Evolutionary conservation across 2,888 invertebrate genomes (phyloP), one percentile per base, ranked within the genome.

Genomic region (Aleiodes leptofemur): DNA sequence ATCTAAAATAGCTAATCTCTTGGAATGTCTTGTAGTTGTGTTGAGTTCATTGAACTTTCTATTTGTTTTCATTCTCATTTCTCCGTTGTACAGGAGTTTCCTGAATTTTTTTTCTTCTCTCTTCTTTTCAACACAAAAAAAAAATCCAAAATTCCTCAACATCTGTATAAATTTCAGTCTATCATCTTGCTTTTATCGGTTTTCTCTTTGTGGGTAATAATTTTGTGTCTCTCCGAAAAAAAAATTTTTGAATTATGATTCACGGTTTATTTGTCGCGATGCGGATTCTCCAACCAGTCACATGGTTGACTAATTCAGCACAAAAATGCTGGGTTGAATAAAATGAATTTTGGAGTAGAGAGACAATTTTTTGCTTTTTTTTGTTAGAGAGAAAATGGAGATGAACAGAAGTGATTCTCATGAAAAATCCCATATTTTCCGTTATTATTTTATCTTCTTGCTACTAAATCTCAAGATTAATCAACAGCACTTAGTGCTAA

Each of bases 281-380:
- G 59, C 80, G 80, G 80, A 73, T 80, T 78, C 79, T 59, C 79
- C 79, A 75, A 69, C 69, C 74, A 80, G 80, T 81, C 82, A 81
- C 77, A 78, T 73, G 38, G 77, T 79, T 80, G 83, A 83, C 78
- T 83, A 83, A 82, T 82, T 79, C 55, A 51, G 23, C 69, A 14
- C 29, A 51, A 51, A 69, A 23, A 23, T 23, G 23, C 23, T 23
- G 23, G 23, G 23, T 23, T 23, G 23, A 23, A 23, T 23, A 23
- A 23, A 23, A 23, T 1, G 23, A 23, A 14, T 69, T 9, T 16
- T 29, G 23, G 51, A 13, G 23, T 23, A 23, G 23, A 23, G 23
- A 23, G 23, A 23, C 23, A 23, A 23, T 23, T 23, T 23, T 23
- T 23, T 23, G 23, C 23, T 2, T 23, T 23, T 23, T 23, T 23